Base-by-base conservation (phyloP, 2,888 invertebrate species). In the Drosophila aldrichi region DNA sequence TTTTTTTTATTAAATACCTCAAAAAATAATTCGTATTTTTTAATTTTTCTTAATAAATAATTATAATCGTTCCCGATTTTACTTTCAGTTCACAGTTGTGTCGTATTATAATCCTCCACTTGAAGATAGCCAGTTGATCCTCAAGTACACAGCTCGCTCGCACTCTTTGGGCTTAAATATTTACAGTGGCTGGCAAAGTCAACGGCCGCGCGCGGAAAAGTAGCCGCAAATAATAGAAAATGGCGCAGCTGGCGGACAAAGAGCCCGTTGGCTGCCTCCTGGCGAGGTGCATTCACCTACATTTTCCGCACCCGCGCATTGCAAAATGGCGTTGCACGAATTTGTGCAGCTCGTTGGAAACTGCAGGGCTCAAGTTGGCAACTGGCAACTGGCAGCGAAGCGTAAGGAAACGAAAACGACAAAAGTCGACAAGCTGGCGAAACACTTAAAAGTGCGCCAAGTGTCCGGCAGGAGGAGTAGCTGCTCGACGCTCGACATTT, bases 201-300 rank as follows among this genome's bases (percentile, higher is more conserved):
- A 85, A 82, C 71, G 88, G 43, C 88, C 85, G 70, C 54, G 67
- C 52, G 32, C 66, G 67, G 59, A 78, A 82, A 72, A 82, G 76
- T 82, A 73, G 77, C 82, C 71, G 65, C 88, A 70, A 70, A 80
- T 74, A 77, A 85, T 71, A 69, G 71, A 77, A 77, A 72, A 70
- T 72, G 74, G 67, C 73, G 62, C 58, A 76, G 79, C 61, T 71
- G 70, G 55, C 49, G 60, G 55, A 67, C 60, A 68, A 69, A 77
- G 67, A 59, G 48, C 70, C 70, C 60, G 52, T 16, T 20, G 41
- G 57, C n/a, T 43, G 58, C 61, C 65, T 51, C 61, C 63, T 57
- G 52, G 62, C 38, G 73, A 71, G 79, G 77, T 84, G 85, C 86
- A 89, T 89, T 89, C 89, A 87, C 86, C 86, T 82, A 87, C 82